Percentiles rank a stretch among this genome's conserved stretches.
Evolutionary conservation across 2,888 invertebrate species (phyloP).

Genomic region (Noctua comes): DNA sequence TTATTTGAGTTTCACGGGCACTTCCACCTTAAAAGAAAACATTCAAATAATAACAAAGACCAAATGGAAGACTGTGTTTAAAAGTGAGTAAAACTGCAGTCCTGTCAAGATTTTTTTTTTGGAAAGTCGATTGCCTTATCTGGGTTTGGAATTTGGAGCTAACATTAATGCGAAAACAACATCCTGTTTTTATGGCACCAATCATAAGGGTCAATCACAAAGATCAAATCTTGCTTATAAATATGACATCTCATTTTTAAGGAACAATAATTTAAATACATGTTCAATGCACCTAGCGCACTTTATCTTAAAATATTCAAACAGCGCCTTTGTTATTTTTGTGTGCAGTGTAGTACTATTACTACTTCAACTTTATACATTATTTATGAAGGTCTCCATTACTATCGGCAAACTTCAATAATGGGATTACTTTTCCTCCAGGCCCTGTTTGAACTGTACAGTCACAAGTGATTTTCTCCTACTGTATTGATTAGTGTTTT

Average conservation of each 20-base stretch:
- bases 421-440: not conserved
- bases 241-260: not conserved
- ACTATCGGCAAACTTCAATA: not conserved
- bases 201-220: slow-evolving; percentile 10
- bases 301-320: not conserved
- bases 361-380: not conserved
- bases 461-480: too few species aligned
- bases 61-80: not conserved
- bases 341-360: not conserved
- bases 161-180: not conserved
- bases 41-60: not conserved
- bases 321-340: not conserved
- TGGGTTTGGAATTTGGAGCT: not conserved
- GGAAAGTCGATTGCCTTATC: not conserved
- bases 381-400: not conserved
- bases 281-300: too few species aligned
- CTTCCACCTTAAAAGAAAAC: not conserved
- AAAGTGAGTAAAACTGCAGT: slow-evolving; percentile 14
- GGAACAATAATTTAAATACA: not conserved
- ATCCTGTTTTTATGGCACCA: not conserved
- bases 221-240: not conserved
- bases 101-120: not conserved
- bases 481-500: too few species aligned
- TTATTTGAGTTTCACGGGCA: not conserved
- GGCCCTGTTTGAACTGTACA: not conserved